Conservation (phyloP, 2,113 vertebrate genomes). For the Himantopus leucocephalus region DNA sequence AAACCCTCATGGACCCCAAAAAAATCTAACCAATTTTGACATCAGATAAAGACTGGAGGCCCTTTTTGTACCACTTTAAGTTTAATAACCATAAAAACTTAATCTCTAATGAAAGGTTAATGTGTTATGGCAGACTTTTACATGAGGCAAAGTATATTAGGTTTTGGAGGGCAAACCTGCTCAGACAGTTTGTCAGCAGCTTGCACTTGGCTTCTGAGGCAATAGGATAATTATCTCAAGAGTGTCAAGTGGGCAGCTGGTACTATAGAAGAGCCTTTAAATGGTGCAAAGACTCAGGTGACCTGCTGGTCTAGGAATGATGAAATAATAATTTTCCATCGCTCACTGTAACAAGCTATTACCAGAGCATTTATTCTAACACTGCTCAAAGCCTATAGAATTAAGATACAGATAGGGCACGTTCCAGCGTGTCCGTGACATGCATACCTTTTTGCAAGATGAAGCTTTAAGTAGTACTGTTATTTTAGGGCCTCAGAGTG, state of each 20-base stretch:
- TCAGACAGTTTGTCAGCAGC: not conserved
- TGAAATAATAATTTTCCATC: constrained; percentile 33
- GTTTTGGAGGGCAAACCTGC: not conserved
- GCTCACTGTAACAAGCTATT: not conserved
- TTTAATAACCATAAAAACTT: constrained; percentile 14
- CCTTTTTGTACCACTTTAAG: not conserved
- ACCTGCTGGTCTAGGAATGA: not conserved
- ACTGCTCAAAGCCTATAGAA: not conserved
- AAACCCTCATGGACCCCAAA: not conserved
- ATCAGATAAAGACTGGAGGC: not conserved
- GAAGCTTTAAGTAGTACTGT: not conserved
- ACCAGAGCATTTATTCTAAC: constrained; percentile 3
- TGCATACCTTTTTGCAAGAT: not conserved
- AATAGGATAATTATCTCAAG: not conserved
- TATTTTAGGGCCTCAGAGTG: not conserved
- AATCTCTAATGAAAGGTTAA: not conserved
- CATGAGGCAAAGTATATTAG: not conserved
- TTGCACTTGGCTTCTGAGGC: not conserved
- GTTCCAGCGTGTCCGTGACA: not conserved
- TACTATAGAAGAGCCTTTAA: not conserved
- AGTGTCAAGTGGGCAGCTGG: not conserved
- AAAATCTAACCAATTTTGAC: not conserved
- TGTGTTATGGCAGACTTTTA: not conserved
- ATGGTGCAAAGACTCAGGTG: not conserved
- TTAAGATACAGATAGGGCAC: not conserved